A percentile compares a stretch with the other conserved stretches of the same genome.
phyloP scores from a whole-genome alignment of 1,140 invertebrate species.

The Hesperophylax magnus region DNA sequence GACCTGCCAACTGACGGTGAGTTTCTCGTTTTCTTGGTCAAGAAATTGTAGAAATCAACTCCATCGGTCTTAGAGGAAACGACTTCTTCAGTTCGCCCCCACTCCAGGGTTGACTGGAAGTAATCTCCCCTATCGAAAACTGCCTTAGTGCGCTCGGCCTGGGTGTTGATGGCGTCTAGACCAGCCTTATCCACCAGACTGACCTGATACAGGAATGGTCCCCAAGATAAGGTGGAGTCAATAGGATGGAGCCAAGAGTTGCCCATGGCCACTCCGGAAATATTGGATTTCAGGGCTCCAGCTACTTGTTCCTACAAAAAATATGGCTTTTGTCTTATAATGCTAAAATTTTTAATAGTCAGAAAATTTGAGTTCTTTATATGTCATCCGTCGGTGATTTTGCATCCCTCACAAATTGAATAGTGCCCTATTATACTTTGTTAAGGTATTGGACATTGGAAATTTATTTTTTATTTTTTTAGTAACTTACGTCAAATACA shows the following conservation, averaged over 20 bases:
- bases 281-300: constrained; percentile 78
- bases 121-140: constrained; percentile 72
- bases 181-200: constrained; percentile 77
- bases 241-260: constrained; percentile 92
- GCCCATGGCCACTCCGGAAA: constrained; percentile 84
- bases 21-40: constrained; percentile 68
- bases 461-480: too few relatives aligned
- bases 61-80: too few relatives aligned
- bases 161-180: constrained; percentile 68
- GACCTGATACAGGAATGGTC: constrained; percentile 76
- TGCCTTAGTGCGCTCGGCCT: constrained; percentile 69
- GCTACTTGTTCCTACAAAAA: constrained; percentile 74
- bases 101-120: constrained; percentile 74
- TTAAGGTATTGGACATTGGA: too few relatives aligned
- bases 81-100: constrained; percentile 74
- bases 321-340: too few relatives aligned
- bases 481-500: constrained; percentile 74
- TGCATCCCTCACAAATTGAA: too few relatives aligned
- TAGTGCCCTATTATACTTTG: too few relatives aligned
- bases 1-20: neutral
- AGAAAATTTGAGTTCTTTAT: too few relatives aligned
- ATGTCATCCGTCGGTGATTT: too few relatives aligned
- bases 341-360: too few relatives aligned
- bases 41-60: constrained; percentile 89
- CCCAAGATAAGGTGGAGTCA: constrained; percentile 86